Base-by-base conservation (phyloP, 2,888 invertebrate species). In the Schizotus pectinicornis region DNA sequence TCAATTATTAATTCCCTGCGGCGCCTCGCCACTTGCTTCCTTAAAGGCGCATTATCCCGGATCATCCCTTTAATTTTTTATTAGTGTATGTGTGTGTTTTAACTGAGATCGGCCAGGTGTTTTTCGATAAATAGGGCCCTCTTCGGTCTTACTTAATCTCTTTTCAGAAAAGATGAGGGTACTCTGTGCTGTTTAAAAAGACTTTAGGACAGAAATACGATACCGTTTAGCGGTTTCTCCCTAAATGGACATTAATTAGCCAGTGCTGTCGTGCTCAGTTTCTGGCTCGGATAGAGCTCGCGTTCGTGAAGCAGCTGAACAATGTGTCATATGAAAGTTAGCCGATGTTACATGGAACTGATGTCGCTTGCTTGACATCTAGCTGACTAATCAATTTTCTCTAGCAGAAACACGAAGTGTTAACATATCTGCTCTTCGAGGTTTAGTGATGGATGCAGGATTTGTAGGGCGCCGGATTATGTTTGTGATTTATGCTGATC, bases 201-300 rank as follows among this genome's bases (percentile, higher is more conserved):
- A 37, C 45, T 33, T 43, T 45, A 49, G 43, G 43, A 42, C 48
- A 42, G 49, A 56, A 56, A 56, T 37, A 39, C 56, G 49, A 56
- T 37, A 49, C 37, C 49, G 43, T 56, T 49, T 56, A 48, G 48
- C 32, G 56, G 49, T 56, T 49, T 43, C 37, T 56, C 43, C 7
- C 13, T 56, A 56, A 56, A 49, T 49, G 56, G 56, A 56, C 56
- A 49, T 56, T 56, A 49, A 56, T 56, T 56, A 56, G 56, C 42
- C 49, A 56, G 47, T 34, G 48, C 35, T 42, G 49, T 49, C 42
- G 56, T 49, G 43, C 43, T 56, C 49, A 32, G 43, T 56, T 56
- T 42, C 56, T 35, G 33, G 8, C 33, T n/a, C 31, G 12, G 34
- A 7, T 31, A 39, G 11, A 1, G 13, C 31, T 42, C 22, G 22